These are phyloP conservation scores for Paracentrotus lividus DNA, from an alignment of 53 echinoderm and acorn worm genomes.

Conservation along the genomic window DNA sequence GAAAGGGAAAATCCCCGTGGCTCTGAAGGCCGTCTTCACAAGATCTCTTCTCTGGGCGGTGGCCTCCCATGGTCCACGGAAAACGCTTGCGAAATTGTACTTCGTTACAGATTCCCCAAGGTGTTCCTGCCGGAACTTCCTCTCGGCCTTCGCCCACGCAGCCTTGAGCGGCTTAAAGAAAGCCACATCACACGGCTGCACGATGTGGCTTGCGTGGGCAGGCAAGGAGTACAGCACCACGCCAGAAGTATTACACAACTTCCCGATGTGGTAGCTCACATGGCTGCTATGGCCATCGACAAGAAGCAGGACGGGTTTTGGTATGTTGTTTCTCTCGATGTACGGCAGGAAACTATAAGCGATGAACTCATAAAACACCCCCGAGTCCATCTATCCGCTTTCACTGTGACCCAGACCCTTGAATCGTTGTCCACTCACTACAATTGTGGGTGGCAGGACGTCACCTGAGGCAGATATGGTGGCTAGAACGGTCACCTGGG, in stretches of 20 bases:
- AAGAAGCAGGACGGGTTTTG: slow-evolving; percentile 1
- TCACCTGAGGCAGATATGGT: neutral
- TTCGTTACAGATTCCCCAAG: neutral
- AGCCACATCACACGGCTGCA: slow-evolving; percentile 39
- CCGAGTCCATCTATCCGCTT: slow-evolving; percentile 76
- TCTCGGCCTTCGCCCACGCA: neutral
- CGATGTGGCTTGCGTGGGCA: slow-evolving; percentile 27
- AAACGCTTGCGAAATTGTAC: slow-evolving; percentile 2
- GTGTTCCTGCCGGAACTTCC: neutral
- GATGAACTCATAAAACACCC: slow-evolving; percentile 74
- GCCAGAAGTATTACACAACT: neutral
- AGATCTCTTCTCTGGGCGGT: neutral
- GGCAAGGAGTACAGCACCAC: slow-evolving; percentile 10
- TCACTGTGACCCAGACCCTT: slow-evolving; percentile 61
- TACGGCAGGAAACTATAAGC: slow-evolving; percentile 56
- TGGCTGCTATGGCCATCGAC: slow-evolving; percentile 38
- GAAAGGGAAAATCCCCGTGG: slow-evolving; percentile 1
- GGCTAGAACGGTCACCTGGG: neutral
- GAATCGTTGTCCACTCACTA: slow-evolving; percentile 68
- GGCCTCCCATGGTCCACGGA: neutral
- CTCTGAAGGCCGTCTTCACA: neutral
- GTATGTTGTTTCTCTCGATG: neutral
- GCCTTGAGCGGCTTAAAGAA: slow-evolving; percentile 54
- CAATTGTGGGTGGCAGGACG: slow-evolving; percentile 42
- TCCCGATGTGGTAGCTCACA: neutral